A percentile compares a stretch with the other conserved stretches of the same genome.
Evolutionary conservation across 2,797 vertebrate species (phyloP).

Genomic region (Sebastes nivosus): DNA sequence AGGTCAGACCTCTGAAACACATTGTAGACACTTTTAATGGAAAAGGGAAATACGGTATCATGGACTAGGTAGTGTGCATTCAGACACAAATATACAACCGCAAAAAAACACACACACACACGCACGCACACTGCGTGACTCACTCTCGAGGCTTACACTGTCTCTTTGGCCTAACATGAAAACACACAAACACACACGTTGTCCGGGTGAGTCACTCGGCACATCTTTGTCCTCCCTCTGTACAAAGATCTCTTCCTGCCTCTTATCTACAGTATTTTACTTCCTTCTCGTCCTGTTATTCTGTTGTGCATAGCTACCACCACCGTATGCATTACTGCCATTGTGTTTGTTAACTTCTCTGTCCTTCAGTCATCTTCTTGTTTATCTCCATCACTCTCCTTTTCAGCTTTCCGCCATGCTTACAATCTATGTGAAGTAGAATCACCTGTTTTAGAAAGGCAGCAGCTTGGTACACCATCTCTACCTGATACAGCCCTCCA

Average conservation of each 20-base stretch:
- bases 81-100: conserved; percentile 28
- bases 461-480: neutral
- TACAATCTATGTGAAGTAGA: neutral
- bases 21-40: conserved; percentile 18
- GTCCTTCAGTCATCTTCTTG: conserved; percentile 6
- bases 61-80: conserved; percentile 5
- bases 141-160: conserved; percentile 36
- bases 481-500: neutral
- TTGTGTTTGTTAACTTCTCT: conserved; percentile 9
- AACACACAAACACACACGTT: conserved; percentile 26
- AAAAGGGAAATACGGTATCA: conserved; percentile 23
- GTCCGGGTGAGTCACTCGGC: conserved; percentile 54
- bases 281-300: conserved; percentile 5
- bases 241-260: conserved; percentile 28
- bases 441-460: neutral
- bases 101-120: conserved; percentile 21
- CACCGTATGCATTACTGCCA: neutral
- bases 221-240: conserved; percentile 36
- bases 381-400: neutral
- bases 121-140: conserved; percentile 43
- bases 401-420: neutral
- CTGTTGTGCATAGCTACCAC: neutral
- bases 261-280: conserved; percentile 1
- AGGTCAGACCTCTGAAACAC: conserved; percentile 33
- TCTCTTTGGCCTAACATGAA: conserved; percentile 34